Evolutionary conservation across 2,113 vertebrate species (phyloP).

Genomic region (Isichthys henryi): DNA sequence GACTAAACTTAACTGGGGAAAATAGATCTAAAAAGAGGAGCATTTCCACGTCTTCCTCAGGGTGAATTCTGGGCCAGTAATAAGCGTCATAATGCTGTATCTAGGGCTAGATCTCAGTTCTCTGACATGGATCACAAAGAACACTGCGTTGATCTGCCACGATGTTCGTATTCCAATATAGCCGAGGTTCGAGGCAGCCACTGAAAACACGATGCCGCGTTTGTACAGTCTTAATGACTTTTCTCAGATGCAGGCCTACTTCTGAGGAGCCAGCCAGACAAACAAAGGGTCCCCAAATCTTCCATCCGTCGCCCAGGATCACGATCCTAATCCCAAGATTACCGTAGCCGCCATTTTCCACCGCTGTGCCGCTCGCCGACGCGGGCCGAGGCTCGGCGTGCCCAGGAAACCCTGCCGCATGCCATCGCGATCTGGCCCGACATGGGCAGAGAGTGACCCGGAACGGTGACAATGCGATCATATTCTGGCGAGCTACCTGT

Average conservation of each 20-base stretch:
- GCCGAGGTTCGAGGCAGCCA: background rate
- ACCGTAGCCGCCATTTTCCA: slow-evolving; percentile 10
- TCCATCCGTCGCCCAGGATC: slow-evolving; percentile 25
- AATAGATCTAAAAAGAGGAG: background rate
- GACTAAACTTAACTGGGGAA: background rate
- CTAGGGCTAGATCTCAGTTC: background rate
- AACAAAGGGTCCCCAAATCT: background rate
- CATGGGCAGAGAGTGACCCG: slow-evolving; percentile 15
- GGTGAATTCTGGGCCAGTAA: background rate
- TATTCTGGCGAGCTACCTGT: background rate
- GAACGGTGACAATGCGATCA: slow-evolving; percentile 23
- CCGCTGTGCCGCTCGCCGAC: background rate
- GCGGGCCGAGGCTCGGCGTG: background rate
- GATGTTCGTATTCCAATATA: background rate
- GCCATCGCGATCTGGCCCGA: slow-evolving; percentile 12
- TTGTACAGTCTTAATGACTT: background rate
- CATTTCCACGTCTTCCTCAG: background rate
- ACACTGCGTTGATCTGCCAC: background rate
- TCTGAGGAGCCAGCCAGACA: slow-evolving; percentile 1
- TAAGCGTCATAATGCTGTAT: background rate
- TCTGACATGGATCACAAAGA: background rate
- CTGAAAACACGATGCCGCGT: background rate
- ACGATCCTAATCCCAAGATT: slow-evolving; percentile 36
- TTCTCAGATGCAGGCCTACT: slow-evolving; percentile 5
- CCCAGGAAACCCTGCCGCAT: slow-evolving; percentile 17